phyloP scores from a whole-genome alignment of 1,140 invertebrate genomes.

The Zaprionus kolodkinae region DNA sequence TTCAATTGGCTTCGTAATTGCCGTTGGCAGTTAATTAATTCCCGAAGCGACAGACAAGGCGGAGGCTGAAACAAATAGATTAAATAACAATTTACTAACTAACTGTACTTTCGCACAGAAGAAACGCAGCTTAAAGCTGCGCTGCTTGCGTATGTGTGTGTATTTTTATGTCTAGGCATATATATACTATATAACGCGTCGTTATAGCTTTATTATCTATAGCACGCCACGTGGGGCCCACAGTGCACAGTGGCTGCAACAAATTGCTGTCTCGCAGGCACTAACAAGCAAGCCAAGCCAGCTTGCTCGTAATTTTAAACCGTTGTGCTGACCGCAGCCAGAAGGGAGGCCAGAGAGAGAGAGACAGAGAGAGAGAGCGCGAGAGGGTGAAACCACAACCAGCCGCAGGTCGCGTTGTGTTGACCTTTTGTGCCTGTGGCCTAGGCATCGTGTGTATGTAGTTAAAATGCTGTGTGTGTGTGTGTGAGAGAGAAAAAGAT shows the following conservation, averaged over 20 bases:
- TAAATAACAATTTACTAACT: neutral
- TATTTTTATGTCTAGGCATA: neutral
- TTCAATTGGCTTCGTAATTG: constrained; percentile 33
- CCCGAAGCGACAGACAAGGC: neutral
- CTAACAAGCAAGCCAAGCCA: constrained; percentile 36
- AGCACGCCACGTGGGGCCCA: neutral
- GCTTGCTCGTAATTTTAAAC: constrained; percentile 61
- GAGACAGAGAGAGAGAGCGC: constrained; percentile 18
- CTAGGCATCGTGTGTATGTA: neutral
- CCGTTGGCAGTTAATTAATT: constrained; percentile 15
- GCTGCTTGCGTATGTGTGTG: neutral
- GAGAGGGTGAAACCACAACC: constrained; percentile 16
- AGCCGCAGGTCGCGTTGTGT: constrained; percentile 55
- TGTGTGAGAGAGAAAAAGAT: neutral
- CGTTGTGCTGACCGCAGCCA: constrained; percentile 60
- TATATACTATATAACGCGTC: constrained; percentile 6
- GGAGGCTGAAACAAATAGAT: neutral
- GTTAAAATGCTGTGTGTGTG: neutral
- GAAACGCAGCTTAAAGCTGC: neutral
- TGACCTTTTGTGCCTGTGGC: constrained; percentile 57
- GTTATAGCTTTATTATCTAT: constrained; percentile 36
- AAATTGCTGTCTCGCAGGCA: constrained; percentile 29
- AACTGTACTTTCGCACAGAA: neutral
- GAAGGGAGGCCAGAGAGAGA: constrained; percentile 6
- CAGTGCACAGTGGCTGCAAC: constrained; percentile 18